Evolutionary conservation across 2,888 invertebrate genomes (phyloP), one percentile per base, ranked within the genome.

Genomic region (Melipona bicolor): DNA sequence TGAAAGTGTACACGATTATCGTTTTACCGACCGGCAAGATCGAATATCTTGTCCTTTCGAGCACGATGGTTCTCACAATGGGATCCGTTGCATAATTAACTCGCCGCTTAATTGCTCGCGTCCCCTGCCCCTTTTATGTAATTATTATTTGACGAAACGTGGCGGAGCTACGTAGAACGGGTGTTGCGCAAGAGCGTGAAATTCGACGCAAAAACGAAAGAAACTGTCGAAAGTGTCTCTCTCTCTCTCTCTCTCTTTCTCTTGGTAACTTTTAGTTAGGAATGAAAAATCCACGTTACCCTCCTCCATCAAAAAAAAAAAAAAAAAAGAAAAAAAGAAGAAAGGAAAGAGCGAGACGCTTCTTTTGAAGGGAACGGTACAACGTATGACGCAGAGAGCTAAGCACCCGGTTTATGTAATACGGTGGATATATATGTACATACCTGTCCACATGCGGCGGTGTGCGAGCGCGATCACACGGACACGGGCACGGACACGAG

Each of bases 331-430:
- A 19, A 17, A 0, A 3, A 32, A 32, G 32, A 19, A 2, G 0
- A 9, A 52, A 6, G 6, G 11, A 9, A 32, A 32, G 19, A 4
- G 19, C 61, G n/a, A n/a, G 9, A 17, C 43, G 5, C 15, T 6
- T 21, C 0, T 52, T 82, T 65, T 69, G 75, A 59, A 82, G 11
- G 62, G 15, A 4, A 59, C 82, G 65, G 52, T 82, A 82, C 21
- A 71, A 70, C 59, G 54, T 69, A 50, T 24, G 70, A 43, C 86
- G 87, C 88, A 83, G 82, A 82, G 87, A 84, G 86, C 82, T 84
- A 79, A 87, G 88, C 87, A 91, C 83, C 85, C 87, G 87, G 90
- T 92, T 92, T 92, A 92, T 91, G 92, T 92, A 92, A 92, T 87
- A 90, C 84, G 83, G 87, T 83, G 74, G 85, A 88, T 81, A 83